phyloP scores from a whole-genome alignment of 2,113 vertebrate species.

The Tragelaphus strepsiceros region DNA sequence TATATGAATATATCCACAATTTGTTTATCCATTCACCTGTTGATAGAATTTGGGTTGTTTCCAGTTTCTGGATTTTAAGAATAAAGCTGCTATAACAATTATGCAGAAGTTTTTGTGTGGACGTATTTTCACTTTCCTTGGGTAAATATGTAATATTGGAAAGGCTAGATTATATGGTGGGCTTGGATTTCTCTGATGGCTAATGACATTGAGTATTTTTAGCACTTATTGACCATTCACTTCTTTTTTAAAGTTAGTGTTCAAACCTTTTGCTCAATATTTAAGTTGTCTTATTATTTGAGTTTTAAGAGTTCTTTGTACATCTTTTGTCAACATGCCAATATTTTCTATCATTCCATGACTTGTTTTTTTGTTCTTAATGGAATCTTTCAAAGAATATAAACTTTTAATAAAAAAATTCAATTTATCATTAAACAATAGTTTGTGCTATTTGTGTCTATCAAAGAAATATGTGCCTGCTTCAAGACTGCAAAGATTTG shows the following conservation, averaged over 20 bases:
- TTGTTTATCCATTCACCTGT: neutral
- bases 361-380: neutral
- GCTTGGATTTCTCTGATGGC: neutral
- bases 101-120: neutral
- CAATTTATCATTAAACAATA: neutral
- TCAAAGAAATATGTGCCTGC: neutral
- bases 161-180: neutral
- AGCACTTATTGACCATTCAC: neutral
- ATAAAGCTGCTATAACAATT: neutral
- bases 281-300: neutral
- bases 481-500: neutral
- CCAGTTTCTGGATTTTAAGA: neutral
- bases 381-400: neutral
- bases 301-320: neutral
- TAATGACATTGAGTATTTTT: neutral
- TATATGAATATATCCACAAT: neutral
- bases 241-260: neutral
- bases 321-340: neutral
- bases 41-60: neutral
- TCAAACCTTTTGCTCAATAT: neutral
- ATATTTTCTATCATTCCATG: neutral
- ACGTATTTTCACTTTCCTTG: neutral
- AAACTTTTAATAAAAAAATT: neutral
- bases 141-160: neutral
- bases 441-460: neutral